Percentiles rank a stretch among this genome's conserved stretches.
phyloP scores from a whole-genome alignment of 2,888 invertebrate species.

The Diogma glabrata region DNA sequence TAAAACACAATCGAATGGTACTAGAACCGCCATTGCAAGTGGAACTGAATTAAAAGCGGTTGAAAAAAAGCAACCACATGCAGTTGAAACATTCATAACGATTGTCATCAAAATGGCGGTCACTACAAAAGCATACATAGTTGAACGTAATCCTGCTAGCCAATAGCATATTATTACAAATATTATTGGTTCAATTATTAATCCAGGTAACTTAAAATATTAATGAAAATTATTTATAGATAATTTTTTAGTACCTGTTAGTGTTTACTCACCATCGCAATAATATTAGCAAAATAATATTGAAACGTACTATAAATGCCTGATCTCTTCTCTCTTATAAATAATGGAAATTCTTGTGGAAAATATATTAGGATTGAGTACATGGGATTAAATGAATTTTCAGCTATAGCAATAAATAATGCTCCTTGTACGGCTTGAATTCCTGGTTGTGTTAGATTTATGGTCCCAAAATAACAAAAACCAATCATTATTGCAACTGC shows the following conservation, averaged over 20 bases:
- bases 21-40: constrained; percentile 68
- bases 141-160: constrained; percentile 65
- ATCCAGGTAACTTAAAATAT: constrained; percentile 64
- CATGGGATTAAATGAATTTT: constrained; percentile 86
- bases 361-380: constrained; percentile 79
- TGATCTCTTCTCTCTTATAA: constrained; percentile 68
- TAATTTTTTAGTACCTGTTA: background rate
- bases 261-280: constrained; percentile 56
- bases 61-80: constrained; percentile 70
- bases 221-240: no score
- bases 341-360: constrained; percentile 66
- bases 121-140: constrained; percentile 54
- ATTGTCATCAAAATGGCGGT: constrained; percentile 59
- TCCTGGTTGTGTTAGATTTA: constrained; percentile 61
- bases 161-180: constrained; percentile 78
- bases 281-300: constrained; percentile 69
- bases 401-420: constrained; percentile 75
- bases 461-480: constrained; percentile 69
- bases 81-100: constrained; percentile 49
- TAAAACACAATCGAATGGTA: constrained; percentile 74
- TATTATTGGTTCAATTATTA: constrained; percentile 69
- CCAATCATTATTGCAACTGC: constrained; percentile 68
- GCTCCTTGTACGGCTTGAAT: constrained; percentile 83
- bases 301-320: constrained; percentile 69
- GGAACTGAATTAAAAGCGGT: constrained; percentile 71